Conservation (phyloP, 2,797 vertebrate species). For the Tamandua tetradactyla region DNA sequence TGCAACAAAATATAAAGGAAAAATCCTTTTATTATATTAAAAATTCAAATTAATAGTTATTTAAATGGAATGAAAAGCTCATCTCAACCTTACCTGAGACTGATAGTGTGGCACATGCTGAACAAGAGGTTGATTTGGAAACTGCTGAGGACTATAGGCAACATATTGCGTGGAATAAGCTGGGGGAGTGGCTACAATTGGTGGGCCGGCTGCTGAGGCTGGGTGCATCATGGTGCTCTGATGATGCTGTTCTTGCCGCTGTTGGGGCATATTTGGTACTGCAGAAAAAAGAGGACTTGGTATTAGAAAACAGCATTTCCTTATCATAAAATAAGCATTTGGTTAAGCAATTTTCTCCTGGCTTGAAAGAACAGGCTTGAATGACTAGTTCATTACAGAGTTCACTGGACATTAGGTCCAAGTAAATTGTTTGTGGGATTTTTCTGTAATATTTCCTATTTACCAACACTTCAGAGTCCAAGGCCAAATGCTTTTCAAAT, state of each 20-base stretch:
- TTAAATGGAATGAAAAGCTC: neutral
- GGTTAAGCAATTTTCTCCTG: neutral
- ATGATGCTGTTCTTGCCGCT: constrained; percentile 98
- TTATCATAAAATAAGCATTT: neutral
- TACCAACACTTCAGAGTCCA: neutral
- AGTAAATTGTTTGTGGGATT: neutral
- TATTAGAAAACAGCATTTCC: neutral
- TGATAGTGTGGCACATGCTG: constrained; percentile 98
- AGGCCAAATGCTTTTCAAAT: constrained; percentile 35
- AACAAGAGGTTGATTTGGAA: constrained; percentile 96
- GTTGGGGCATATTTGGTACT: constrained; percentile 99
- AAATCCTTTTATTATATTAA: neutral
- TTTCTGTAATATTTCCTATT: constrained; percentile 1
- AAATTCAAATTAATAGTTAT: neutral
- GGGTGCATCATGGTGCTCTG: constrained; percentile 98
- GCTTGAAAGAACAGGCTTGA: neutral
- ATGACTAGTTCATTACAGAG: neutral
- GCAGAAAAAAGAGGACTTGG: constrained; percentile 56
- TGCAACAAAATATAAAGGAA: neutral
- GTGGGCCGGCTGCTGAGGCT: constrained; percentile 95
- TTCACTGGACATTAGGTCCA: neutral
- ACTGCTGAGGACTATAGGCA: constrained; percentile 97
- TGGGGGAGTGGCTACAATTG: constrained; percentile 94
- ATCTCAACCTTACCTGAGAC: constrained; percentile 89
- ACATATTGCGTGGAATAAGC: constrained; percentile 97